Evolutionary conservation across 2,797 vertebrate genomes (phyloP).

Genomic region (Halcyon smyrnensis): DNA sequence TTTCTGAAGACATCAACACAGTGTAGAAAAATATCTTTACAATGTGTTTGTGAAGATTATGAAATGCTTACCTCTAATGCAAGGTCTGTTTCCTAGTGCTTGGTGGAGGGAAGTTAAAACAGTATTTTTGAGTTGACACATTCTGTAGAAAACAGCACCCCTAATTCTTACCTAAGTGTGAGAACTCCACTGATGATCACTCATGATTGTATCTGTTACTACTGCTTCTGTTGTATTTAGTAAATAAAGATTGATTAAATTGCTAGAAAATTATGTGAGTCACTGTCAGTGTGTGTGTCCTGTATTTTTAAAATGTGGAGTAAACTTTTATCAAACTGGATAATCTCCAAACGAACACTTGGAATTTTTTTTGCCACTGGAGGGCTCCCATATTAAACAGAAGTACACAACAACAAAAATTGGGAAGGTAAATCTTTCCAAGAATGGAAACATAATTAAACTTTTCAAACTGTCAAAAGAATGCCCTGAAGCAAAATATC

Average conservation of each 20-base stretch:
- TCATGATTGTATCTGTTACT: background rate
- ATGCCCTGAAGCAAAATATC: background rate
- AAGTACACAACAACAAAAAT: background rate
- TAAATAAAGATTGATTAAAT: background rate
- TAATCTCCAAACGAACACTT: background rate
- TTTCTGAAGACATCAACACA: background rate
- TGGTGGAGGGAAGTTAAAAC: background rate
- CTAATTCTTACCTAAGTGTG: background rate
- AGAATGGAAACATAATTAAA: background rate
- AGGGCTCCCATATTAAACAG: slow-evolving; percentile 7
- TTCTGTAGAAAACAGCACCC: background rate
- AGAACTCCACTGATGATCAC: background rate
- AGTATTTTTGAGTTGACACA: background rate
- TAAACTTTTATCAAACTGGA: background rate
- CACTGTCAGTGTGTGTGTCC: background rate
- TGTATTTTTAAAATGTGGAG: background rate
- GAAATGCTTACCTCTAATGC: background rate
- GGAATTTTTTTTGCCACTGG: background rate
- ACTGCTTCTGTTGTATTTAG: background rate
- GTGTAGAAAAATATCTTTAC: background rate
- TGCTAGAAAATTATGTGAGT: background rate
- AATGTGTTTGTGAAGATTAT: background rate
- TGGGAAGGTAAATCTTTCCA: background rate
- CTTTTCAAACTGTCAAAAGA: background rate
- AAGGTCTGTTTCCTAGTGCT: background rate